A percentile compares a stretch with the other conserved stretches of the same genome.
Conservation (phyloP, 1,140 invertebrate genomes). For the Rhagoletis pomonella region DNA sequence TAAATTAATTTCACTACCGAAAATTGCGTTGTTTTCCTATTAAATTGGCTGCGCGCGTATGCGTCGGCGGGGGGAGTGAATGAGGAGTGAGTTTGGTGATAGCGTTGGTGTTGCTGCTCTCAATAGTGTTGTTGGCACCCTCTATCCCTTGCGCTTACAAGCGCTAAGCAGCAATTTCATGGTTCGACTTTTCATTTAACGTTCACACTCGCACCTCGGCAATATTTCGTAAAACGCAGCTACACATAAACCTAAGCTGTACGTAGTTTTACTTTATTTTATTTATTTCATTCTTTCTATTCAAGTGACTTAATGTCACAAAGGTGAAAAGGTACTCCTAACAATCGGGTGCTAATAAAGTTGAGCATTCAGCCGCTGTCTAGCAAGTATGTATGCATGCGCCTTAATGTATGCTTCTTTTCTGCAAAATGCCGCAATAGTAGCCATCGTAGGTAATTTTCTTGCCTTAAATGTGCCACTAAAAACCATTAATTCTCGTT, state of each 20-base stretch:
- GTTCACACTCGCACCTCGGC: background rate
- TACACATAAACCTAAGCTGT: background rate
- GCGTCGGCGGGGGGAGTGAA: background rate
- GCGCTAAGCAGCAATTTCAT: conserved; percentile 53
- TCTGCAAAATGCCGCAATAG: background rate
- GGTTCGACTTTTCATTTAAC: conserved; percentile 52
- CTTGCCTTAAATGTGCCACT: conserved; percentile 72
- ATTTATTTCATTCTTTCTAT: conserved; percentile 48
- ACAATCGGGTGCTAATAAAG: conserved; percentile 37
- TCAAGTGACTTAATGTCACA: conserved; percentile 32
- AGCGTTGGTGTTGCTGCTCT: background rate
- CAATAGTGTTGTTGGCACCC: conserved; percentile 1
- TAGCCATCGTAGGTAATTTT: conserved; percentile 54
- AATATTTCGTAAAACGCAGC: background rate
- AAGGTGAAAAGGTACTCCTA: conserved; percentile 26
- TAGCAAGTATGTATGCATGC: conserved; percentile 11
- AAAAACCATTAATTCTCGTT: conserved; percentile 74
- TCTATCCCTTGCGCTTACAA: background rate
- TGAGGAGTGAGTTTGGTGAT: background rate
- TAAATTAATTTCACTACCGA: conserved; percentile 74
- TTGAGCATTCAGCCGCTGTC: background rate
- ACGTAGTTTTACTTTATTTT: conserved; percentile 50
- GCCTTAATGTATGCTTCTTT: background rate
- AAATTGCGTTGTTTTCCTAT: conserved; percentile 68
- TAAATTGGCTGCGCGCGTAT: conserved; percentile 34